phyloP scores from a whole-genome alignment of 2,113 vertebrate species.

The Pygoscelis adeliae region DNA sequence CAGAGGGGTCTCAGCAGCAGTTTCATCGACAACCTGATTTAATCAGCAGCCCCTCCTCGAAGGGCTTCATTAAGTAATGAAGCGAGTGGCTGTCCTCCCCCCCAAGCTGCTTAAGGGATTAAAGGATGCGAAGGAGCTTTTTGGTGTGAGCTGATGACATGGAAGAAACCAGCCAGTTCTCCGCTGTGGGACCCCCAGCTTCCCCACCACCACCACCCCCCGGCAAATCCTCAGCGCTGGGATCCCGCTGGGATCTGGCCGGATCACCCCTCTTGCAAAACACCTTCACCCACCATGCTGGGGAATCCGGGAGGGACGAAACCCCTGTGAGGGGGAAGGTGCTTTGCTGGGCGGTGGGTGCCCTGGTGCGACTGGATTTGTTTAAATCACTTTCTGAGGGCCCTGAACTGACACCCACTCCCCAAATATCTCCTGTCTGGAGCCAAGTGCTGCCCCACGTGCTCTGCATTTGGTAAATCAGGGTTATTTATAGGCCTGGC shows the following conservation, averaged over 20 bases:
- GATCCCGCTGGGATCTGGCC: not conserved
- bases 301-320: fast-evolving
- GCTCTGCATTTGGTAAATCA: not conserved
- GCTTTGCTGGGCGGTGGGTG: fast-evolving
- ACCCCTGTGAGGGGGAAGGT: not conserved
- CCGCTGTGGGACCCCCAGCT: not conserved
- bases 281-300: fast-evolving
- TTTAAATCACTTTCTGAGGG: not conserved
- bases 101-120: not conserved
- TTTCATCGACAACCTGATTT: not conserved
- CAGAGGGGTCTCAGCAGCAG: not conserved
- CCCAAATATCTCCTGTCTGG: not conserved
- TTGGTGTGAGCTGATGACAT: not conserved
- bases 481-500: slow-evolving; percentile 46
- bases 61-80: not conserved
- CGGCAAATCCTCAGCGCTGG: not conserved
- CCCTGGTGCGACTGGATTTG: not conserved
- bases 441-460: not conserved
- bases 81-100: not conserved
- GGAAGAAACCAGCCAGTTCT: not conserved
- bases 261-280: not conserved
- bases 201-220: not conserved
- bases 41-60: not conserved
- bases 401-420: not conserved
- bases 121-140: slow-evolving; percentile 26